Base-by-base conservation (phyloP, 2,797 vertebrate species). In the Eutrigla gurnardus region DNA sequence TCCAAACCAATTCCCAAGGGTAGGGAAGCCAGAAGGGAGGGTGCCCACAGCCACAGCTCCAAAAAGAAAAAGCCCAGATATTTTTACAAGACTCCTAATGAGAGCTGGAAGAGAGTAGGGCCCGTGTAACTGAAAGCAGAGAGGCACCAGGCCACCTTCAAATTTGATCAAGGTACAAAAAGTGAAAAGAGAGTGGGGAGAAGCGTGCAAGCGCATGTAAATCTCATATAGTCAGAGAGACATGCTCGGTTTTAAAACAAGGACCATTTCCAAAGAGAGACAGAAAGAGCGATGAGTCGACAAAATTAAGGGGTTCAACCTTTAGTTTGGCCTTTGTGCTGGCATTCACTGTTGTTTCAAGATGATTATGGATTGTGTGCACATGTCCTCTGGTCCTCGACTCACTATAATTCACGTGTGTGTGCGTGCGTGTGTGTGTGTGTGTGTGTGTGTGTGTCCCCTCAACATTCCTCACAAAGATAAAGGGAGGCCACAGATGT, bases 71-170 rank as follows among this genome's bases (percentile, higher is more conserved):
- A 86, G 63, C 86, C 74, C 75, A 86, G 86, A 86, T 80, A 81
- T 87, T 92, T 93, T 92, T 89, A 92, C 86, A 84, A 90, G 90
- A 61, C 80, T 83, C 80, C 70, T 92, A 91, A 93, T 92, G 89
- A 89, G 91, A 88, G 80, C 75, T 75, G 77, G 17, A 43, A 68
- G 78, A 73, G 67, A 76, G 78, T 70, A 76, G 47, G 58, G 70
- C 68, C 47, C 37, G 52, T 81, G 74, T 70, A 82, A 83, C 66
- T 3, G 50, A 69, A 84, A 85, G 61, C 64, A 68, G 83, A 73
- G 79, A 85, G 77, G 81, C 82, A 33, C 73, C 75, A 65, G 68
- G 81, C 74, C 64, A 76, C 72, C 81, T 83, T 89, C 80, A 84
- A 65, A 83, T 84, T 73, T 78, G 80, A 90, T 88, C 75, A 79